Evolutionary conservation across 2,888 invertebrate species (phyloP).

Genomic region (Lycocerus yunnanus): DNA sequence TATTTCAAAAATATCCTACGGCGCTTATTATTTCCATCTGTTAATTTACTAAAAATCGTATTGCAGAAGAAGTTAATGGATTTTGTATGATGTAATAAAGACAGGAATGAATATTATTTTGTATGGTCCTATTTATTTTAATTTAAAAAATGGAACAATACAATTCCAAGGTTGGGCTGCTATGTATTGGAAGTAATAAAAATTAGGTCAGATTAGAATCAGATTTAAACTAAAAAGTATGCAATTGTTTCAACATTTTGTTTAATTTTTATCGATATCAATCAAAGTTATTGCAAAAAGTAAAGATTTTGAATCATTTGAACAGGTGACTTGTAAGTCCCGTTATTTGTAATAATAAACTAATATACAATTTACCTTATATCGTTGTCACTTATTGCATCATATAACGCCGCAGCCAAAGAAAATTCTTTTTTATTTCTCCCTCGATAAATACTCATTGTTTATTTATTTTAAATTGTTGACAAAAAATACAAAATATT

Average conservation of each 20-base stretch:
- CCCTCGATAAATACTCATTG: conserved; percentile 42
- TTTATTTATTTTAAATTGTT: neutral
- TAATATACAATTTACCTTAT: conserved; percentile 12
- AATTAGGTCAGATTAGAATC: neutral
- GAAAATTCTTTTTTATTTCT: conserved; percentile 38
- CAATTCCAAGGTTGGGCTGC: neutral
- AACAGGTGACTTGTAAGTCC: neutral
- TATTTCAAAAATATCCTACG: no score
- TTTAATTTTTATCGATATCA: no score
- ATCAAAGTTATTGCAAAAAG: neutral
- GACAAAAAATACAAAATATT: neutral
- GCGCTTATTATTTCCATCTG: no score
- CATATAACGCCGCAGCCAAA: conserved; percentile 39
- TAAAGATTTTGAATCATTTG: neutral
- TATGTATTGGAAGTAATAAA: neutral
- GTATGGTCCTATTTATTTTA: neutral
- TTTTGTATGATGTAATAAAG: no score
- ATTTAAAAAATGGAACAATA: neutral
- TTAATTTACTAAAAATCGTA: no score
- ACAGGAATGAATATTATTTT: no score
- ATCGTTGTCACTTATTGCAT: conserved; percentile 37
- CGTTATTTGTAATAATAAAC: neutral
- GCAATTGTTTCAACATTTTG: no score
- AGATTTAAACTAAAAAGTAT: neutral
- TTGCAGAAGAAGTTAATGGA: no score